Percentiles rank a stretch among this genome's conserved stretches.
phyloP scores from a whole-genome alignment of 2,113 vertebrate genomes.

The Pipra filicauda region DNA sequence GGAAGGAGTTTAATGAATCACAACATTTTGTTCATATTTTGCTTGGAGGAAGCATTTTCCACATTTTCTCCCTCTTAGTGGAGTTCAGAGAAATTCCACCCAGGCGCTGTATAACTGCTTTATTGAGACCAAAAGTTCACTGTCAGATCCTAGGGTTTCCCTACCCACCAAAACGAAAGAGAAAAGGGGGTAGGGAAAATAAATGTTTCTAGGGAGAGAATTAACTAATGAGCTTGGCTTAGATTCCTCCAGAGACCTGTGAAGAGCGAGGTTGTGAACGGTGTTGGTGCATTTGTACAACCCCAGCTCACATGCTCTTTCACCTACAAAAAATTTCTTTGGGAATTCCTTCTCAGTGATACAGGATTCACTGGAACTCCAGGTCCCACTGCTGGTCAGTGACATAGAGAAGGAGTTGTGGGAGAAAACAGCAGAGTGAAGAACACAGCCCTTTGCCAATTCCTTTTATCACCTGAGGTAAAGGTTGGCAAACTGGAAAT shows the following conservation, averaged over 20 bases:
- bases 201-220: background rate
- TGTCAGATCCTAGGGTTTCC: constrained; percentile 11
- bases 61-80: constrained; percentile 22
- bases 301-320: constrained; percentile 45
- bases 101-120: background rate
- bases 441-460: background rate
- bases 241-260: constrained; percentile 27
- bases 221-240: constrained; percentile 26
- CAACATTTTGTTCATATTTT: constrained; percentile 53
- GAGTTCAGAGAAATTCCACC: constrained; percentile 18
- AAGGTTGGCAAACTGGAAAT: background rate
- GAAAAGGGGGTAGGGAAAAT: background rate
- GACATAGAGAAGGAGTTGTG: background rate
- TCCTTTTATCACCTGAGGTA: background rate
- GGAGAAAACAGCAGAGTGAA: background rate
- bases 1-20: constrained; percentile 45
- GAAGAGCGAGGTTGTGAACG: constrained; percentile 41
- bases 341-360: background rate
- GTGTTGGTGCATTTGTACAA: constrained; percentile 16
- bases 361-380: background rate
- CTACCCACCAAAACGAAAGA: background rate
- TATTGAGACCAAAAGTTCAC: constrained; percentile 12
- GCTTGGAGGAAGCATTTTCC: constrained; percentile 34
- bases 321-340: constrained; percentile 22
- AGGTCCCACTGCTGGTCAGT: background rate